phyloP scores from a whole-genome alignment of 2,113 vertebrate species.

The Caranx melampygus region DNA sequence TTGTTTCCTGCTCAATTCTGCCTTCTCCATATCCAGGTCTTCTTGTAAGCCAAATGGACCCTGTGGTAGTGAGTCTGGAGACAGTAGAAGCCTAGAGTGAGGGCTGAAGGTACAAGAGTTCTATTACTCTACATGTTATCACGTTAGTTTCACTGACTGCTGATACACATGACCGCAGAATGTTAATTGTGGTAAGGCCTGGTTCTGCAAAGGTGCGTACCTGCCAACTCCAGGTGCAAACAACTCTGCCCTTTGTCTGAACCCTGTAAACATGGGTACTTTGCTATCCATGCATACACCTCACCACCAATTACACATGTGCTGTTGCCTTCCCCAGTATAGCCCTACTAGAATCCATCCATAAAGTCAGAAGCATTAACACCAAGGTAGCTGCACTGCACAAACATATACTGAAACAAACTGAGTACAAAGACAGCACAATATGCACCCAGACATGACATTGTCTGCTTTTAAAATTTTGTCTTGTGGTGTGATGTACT shows the following conservation, averaged over 20 bases:
- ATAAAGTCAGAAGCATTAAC: neutral
- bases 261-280: neutral
- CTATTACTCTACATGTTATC: conserved; percentile 26
- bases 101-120: conserved; percentile 1
- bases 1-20: conserved; percentile 35
- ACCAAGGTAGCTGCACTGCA: neutral
- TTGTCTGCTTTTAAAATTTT: too few relatives aligned
- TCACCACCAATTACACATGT: neutral
- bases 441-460: too few relatives aligned
- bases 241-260: neutral
- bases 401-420: neutral
- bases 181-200: neutral
- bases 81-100: conserved; percentile 6
- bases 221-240: neutral
- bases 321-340: neutral
- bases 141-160: conserved; percentile 10
- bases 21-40: conserved; percentile 22
- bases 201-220: too few relatives aligned
- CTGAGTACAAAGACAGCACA: too few relatives aligned
- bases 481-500: too few relatives aligned
- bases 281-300: neutral
- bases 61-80: conserved; percentile 35
- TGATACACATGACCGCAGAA: conserved; percentile 6
- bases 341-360: neutral
- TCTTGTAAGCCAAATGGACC: conserved; percentile 48